Percentiles rank a stretch among this genome's conserved stretches.
These are phyloP conservation scores for Apocrypta bakeri DNA, from an alignment of 1,140 invertebrate genomes.

Conservation along the genomic window DNA sequence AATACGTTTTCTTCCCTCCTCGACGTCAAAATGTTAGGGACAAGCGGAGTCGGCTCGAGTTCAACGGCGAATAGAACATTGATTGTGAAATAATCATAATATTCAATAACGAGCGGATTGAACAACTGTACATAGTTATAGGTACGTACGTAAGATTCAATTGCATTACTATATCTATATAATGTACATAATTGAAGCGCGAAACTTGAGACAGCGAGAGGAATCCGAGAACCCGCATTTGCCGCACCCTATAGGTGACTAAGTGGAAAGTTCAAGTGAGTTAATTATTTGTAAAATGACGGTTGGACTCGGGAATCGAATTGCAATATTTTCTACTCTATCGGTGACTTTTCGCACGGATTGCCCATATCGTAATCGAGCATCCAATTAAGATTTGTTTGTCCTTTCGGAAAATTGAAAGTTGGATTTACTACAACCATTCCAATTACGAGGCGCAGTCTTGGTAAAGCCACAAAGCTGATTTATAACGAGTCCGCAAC, in stretches of 20 bases:
- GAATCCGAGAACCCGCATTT: slow-evolving; percentile 37
- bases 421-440: no score
- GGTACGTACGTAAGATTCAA: no score
- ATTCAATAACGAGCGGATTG: no score
- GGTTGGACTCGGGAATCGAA: no score
- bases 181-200: slow-evolving; percentile 11
- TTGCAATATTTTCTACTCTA: no score
- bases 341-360: no score
- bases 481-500: not conserved
- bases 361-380: no score
- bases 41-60: not conserved
- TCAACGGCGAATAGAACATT: not conserved
- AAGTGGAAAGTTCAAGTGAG: slow-evolving; percentile 45
- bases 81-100: no score
- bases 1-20: slow-evolving; percentile 5
- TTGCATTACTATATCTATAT: no score
- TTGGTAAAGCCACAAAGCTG: not conserved
- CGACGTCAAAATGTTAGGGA: not conserved
- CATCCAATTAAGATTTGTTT: not conserved
- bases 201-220: slow-evolving; percentile 35
- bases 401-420: not conserved
- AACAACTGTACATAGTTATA: no score
- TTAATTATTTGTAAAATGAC: slow-evolving; percentile 35
- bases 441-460: not conserved
- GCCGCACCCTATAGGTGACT: not conserved